Conservation (phyloP, 2,888 invertebrate genomes). For the Drosophila melanocephala region DNA sequence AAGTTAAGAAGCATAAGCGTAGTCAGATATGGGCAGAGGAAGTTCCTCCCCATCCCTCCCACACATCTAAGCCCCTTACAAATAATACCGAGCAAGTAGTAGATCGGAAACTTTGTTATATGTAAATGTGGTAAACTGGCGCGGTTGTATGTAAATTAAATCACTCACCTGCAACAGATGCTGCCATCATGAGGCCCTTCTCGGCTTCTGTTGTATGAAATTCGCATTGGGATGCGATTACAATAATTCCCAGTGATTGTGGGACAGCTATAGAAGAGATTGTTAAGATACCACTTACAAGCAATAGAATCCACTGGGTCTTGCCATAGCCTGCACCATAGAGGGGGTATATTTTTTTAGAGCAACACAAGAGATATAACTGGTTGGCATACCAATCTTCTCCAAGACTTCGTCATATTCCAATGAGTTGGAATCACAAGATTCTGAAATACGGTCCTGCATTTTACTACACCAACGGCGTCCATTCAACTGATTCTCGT, state of each 20-base stretch:
- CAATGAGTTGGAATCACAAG: conserved; percentile 40
- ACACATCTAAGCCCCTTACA: not conserved
- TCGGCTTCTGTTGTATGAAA: conserved; percentile 77
- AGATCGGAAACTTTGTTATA: not conserved
- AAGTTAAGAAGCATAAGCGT: not conserved
- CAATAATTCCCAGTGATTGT: conserved; percentile 76
- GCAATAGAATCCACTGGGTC: conserved; percentile 77
- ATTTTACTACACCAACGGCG: conserved; percentile 50
- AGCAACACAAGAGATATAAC: not conserved
- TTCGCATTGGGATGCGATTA: conserved; percentile 81
- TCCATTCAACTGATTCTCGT: conserved; percentile 43
- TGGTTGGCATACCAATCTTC: conserved; percentile 61
- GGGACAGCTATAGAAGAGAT: conserved; percentile 77
- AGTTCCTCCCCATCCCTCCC: not conserved
- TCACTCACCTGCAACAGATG: conserved; percentile 76
- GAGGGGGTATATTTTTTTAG: not conserved
- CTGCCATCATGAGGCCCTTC: conserved; percentile 83
- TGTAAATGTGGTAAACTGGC: not conserved
- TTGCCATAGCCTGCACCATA: conserved; percentile 76
- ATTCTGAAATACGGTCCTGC: conserved; percentile 51
- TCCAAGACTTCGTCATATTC: conserved; percentile 76
- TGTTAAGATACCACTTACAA: conserved; percentile 79
- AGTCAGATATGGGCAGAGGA: not conserved
- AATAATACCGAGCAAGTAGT: not conserved
- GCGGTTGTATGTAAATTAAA: conserved; percentile 8